Evolutionary conservation across 2,113 vertebrate species (phyloP).

Genomic region (Numenius arquata): DNA sequence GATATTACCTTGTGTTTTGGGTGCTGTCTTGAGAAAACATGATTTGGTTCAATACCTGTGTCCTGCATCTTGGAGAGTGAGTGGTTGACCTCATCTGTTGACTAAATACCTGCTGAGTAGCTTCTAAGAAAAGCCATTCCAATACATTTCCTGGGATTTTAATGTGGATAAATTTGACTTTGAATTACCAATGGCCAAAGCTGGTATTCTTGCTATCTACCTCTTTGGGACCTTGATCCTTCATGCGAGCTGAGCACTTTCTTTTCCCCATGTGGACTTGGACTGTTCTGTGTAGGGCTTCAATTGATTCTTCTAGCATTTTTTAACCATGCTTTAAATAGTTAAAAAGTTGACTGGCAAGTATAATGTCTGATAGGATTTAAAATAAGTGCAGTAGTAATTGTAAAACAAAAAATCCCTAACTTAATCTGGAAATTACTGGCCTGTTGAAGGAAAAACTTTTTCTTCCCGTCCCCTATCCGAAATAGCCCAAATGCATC

Average conservation of each 20-base stretch:
- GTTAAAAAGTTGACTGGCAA: background rate
- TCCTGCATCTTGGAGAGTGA: background rate
- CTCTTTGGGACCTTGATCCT: background rate
- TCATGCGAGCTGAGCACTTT: background rate
- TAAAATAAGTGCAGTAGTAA: background rate
- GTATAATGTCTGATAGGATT: background rate
- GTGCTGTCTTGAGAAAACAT: background rate
- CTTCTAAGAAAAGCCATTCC: background rate
- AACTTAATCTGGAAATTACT: background rate
- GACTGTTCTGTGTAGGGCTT: background rate
- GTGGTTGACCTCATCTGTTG: background rate
- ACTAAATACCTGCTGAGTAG: background rate
- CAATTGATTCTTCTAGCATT: background rate
- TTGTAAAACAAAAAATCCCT: background rate
- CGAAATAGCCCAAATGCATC: background rate
- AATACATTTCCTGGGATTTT: background rate
- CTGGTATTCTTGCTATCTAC: background rate
- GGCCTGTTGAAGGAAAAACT: background rate
- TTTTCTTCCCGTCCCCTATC: background rate
- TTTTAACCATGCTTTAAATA: background rate
- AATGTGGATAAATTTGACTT: background rate
- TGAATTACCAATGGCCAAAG: background rate
- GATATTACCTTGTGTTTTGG: background rate
- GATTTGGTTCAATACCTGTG: background rate
- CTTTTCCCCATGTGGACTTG: background rate